A percentile compares a stretch with the other conserved stretches of the same genome.
phyloP scores from a whole-genome alignment of 1,140 invertebrate species.

The Thaumetopoea pityocampa region DNA sequence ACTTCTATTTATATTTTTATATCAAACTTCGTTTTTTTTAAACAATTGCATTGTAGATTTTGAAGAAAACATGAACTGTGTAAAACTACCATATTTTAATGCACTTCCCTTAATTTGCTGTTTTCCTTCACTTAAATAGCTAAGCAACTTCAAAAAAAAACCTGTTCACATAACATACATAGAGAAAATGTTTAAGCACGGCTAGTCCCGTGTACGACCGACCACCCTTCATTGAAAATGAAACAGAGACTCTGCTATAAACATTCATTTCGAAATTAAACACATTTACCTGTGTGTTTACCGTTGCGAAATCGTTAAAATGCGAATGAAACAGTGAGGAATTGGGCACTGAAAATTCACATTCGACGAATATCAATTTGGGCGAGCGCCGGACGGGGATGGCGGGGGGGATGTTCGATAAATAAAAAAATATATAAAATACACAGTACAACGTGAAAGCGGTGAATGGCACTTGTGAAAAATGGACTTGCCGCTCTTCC shows the following conservation, averaged over 20 bases:
- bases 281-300: constrained; percentile 71
- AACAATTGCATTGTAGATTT: too few species aligned
- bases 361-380: constrained; percentile 72
- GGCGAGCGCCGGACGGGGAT: constrained; percentile 46
- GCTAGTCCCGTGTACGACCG: constrained; percentile 22
- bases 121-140: too few species aligned
- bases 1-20: too few species aligned
- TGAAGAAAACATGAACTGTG: too few species aligned
- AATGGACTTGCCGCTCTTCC: constrained; percentile 74
- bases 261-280: constrained; percentile 74
- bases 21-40: too few species aligned
- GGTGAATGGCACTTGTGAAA: constrained; percentile 75
- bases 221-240: constrained; percentile 60
- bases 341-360: constrained; percentile 66
- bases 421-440: constrained; percentile 73
- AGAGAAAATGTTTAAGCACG: constrained; percentile 5
- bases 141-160: too few species aligned
- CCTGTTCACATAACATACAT: too few species aligned
- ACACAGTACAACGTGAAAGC: constrained; percentile 68
- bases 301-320: constrained; percentile 68
- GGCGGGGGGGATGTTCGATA: constrained; percentile 51
- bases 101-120: too few species aligned
- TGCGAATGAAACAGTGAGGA: constrained; percentile 73
- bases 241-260: constrained; percentile 67
- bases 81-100: too few species aligned